Evolutionary conservation across 37 sponge, comb jelly and placozoan genomes (phyloP).

Genomic region (Cladorhizidae sp.): DNA sequence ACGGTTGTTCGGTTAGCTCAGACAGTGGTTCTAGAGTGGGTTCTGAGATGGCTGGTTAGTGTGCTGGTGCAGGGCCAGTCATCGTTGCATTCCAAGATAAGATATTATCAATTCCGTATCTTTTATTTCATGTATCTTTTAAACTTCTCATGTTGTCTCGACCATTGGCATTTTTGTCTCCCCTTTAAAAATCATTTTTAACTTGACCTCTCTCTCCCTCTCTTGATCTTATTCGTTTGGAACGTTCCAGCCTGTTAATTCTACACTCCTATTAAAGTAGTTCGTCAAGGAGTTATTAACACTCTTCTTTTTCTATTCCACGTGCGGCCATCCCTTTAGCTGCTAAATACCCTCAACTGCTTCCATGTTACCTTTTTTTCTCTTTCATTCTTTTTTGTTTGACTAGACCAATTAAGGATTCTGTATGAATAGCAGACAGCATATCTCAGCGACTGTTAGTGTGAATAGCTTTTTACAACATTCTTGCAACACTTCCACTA

Average conservation of each 20-base stretch:
- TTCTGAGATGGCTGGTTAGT: no score
- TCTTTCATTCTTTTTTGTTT: no score
- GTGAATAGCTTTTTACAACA: neutral
- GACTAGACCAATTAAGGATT: neutral
- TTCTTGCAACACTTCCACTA: neutral
- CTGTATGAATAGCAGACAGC: slow-evolving; percentile 1
- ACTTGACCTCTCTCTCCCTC: neutral
- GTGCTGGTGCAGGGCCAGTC: no score
- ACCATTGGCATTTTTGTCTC: neutral
- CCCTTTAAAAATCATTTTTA: neutral
- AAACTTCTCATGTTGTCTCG: neutral
- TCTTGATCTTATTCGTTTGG: neutral
- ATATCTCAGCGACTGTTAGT: neutral
- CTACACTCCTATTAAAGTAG: no score
- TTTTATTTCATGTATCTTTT: neutral
- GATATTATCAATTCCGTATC: neutral
- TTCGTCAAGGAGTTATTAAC: no score
- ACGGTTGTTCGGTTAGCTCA: slow-evolving; percentile 22
- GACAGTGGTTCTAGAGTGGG: neutral
- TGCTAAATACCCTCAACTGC: no score
- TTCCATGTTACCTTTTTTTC: no score
- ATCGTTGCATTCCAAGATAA: neutral
- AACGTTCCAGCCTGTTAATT: no score
- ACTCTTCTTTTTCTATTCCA: no score
- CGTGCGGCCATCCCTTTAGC: no score